Base-by-base conservation (phyloP, 2,797 vertebrate species). In the Distichodus sexfasciatus region DNA sequence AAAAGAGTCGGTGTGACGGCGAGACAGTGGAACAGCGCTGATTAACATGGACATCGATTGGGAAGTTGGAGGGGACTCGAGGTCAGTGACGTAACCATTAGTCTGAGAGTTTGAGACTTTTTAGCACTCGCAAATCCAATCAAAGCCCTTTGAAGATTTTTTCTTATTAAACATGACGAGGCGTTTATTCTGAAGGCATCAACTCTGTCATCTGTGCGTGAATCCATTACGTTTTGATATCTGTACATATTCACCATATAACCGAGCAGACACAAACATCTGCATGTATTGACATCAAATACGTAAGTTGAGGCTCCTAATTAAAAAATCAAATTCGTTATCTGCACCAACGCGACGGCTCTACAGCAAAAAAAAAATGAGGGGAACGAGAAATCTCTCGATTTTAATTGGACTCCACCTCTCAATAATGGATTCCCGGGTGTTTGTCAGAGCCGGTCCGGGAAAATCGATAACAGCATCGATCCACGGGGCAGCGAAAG, bases 1-100 rank as follows among this genome's bases (percentile, higher is more conserved):
- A 74, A 83, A 3, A 66, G 79, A 81, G 77, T 66, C 84, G 69
- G 75, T 61, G 70, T 84, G 85, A 84, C 83, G 78, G 82, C 82
- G 83, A 84, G 81, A 74, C n/a, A n/a, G n/a, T n/a, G n/a, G n/a
- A 81, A 69, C 78, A 72, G 78, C 70, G 79, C 85, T 89, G 88
- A 90, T 89, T 87, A 90, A 87, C 86, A 85, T 84, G 82, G 61
- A 73, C 87, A 89, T 89, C 84, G 89, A 91, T 86, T 83, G 24
- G 72, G 74, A 29, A 87, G 81, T 81, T 83, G 74, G 80, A 81
- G 51, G 23, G 78, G n/a, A n/a, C n/a, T n/a, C n/a, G n/a, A n/a
- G n/a, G n/a, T n/a, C n/a, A n/a, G n/a, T n/a, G n/a, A n/a, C n/a
- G n/a, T n/a, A n/a, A n/a, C n/a, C n/a, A n/a, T n/a, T n/a, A n/a